Evolutionary conservation across 1,140 invertebrate genomes (phyloP), one percentile per base, ranked within the genome.

Genomic region (Drosophila pseudoobscura): DNA sequence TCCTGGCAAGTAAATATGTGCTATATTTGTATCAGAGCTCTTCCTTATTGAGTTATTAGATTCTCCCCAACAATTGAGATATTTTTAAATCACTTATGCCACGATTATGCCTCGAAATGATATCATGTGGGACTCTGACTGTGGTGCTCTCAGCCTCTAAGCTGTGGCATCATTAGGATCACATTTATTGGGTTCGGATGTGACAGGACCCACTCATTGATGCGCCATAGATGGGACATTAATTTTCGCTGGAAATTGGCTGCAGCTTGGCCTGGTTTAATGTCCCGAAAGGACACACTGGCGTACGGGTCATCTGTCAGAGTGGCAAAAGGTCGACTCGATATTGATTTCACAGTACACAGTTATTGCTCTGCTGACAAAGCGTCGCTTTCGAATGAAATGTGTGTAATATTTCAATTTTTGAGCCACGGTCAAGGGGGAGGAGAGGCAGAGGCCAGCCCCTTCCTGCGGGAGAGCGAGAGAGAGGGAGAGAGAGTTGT

Each of bases 381-480:
- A 45, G 72, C 56, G 47, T 6, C 50, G 54, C 31, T 70, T 74
- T 74, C 62, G 52, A 82, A 68, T 84, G 63, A 73, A 84, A 76
- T 85, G 83, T 83, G 83, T 83, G 75, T 83, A 88, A 88, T 88
- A 88, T 88, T 88, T 88, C 83, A 88, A 88, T 88, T 88, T 84
- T 88, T 83, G 43, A 80, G 53, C 44, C 44, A 31, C 41, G 43
- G 47, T 47, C 50, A 61, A 62, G 47, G 17, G 60, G 41, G 49
- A 53, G 56, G 56, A n/a, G 20, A 13, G 51, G 8, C 45, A 26
- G 24, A 3, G 11, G 11, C 3, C 35, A 13, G 11, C 35, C 35
- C 35, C 35, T 39, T 39, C 35, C 11, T 1, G 53, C 22, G n/a
- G 24, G 44, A 26, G 24, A 26, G 15, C 15, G 15, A 15, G 15